Conservation (phyloP, 2,113 vertebrate genomes). For the Lamprologus tigripictilis region DNA sequence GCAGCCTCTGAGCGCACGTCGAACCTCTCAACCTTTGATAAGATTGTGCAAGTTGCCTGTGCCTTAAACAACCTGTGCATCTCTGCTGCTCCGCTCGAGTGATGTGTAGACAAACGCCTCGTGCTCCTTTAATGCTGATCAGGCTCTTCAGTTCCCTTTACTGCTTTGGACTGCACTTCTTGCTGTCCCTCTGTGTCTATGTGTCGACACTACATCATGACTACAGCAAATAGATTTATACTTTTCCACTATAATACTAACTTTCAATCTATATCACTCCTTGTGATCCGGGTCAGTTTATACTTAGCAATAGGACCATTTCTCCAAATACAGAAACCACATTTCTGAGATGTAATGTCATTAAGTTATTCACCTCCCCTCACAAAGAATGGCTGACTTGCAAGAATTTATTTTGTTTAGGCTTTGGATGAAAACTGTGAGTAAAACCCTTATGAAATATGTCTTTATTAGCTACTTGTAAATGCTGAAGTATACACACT, state of each 20-base stretch:
- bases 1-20: conserved; percentile 49
- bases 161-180: not conserved
- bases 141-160: conserved; percentile 1
- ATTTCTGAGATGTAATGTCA: not conserved
- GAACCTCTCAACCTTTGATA: conserved; percentile 69
- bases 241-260: not conserved
- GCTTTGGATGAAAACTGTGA: not conserved
- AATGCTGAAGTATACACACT: not conserved
- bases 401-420: not conserved
- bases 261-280: not conserved
- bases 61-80: conserved; percentile 77
- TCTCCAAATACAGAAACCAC: not conserved
- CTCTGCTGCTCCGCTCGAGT: conserved; percentile 69
- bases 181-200: not conserved
- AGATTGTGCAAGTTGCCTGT: conserved; percentile 73
- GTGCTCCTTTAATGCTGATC: not conserved
- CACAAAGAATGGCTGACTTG: not conserved
- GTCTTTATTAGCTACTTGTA: not conserved
- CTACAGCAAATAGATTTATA: not conserved
- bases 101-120: not conserved
- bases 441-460: not conserved
- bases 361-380: not conserved
- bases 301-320: not conserved
- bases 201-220: not conserved
- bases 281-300: not conserved